A percentile compares a stretch with the other conserved stretches of the same genome.
phyloP scores from a whole-genome alignment of 2,888 invertebrate genomes.

The Anthophora plumipes region DNA sequence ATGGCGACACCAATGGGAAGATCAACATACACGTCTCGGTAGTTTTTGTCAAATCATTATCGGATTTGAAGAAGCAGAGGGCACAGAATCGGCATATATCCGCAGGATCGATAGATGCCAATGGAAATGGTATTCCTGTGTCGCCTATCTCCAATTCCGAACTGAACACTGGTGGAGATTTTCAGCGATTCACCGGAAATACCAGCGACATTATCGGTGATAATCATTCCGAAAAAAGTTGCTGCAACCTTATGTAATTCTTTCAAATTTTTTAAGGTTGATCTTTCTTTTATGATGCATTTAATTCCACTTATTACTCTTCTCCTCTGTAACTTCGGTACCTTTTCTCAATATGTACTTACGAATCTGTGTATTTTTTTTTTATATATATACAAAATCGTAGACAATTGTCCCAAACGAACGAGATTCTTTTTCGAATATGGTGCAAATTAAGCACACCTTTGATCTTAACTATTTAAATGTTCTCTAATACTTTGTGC shows the following conservation, averaged over 20 bases:
- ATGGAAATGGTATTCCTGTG: slow-evolving; percentile 83
- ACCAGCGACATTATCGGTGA: slow-evolving; percentile 93
- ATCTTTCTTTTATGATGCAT: slow-evolving; percentile 1
- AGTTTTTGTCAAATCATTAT: slow-evolving; percentile 93
- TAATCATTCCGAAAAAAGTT: slow-evolving; percentile 88
- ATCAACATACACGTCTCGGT: slow-evolving; percentile 94
- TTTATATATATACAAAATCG: neutral
- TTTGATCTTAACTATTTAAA: slow-evolving; percentile 4
- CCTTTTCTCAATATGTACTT: slow-evolving; percentile 29
- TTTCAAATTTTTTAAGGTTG: slow-evolving; percentile 1
- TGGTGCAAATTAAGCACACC: neutral
- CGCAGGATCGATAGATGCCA: slow-evolving; percentile 84
- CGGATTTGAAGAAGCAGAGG: slow-evolving; percentile 97
- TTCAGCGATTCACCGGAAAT: slow-evolving; percentile 88
- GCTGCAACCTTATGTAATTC: slow-evolving; percentile 90
- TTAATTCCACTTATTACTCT: neutral
- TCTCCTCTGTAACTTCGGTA: neutral
- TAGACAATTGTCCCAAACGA: slow-evolving; percentile 35
- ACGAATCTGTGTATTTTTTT: neutral
- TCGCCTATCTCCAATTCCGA: slow-evolving; percentile 82
- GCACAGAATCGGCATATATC: slow-evolving; percentile 91
- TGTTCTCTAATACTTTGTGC: slow-evolving; percentile 8
- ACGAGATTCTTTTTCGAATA: slow-evolving; percentile 18
- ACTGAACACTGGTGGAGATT: slow-evolving; percentile 83
- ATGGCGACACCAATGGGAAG: slow-evolving; percentile 92